phyloP scores from a whole-genome alignment of 2,888 invertebrate genomes.

The Drosophila siamana region DNA sequence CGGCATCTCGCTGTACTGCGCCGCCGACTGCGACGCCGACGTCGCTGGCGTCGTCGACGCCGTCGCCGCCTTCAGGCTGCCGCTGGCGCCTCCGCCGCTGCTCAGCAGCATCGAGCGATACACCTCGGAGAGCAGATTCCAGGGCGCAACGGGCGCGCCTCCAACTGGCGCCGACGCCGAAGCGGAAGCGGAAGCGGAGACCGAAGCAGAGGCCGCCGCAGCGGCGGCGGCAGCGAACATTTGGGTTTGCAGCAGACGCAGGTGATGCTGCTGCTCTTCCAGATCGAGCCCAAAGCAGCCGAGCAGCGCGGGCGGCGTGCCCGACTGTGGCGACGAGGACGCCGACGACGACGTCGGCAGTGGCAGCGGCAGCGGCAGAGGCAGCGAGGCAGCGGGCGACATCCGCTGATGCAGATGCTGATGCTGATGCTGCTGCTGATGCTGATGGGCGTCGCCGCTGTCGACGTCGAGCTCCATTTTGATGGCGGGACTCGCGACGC shows the following conservation, averaged over 20 bases:
- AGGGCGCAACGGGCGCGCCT: constrained; percentile 42
- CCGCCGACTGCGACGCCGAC: constrained; percentile 56
- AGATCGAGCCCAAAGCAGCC: constrained; percentile 57
- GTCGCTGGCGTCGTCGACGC: constrained; percentile 16
- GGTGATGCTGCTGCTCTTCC: constrained; percentile 79
- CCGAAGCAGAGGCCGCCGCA: constrained; percentile 47
- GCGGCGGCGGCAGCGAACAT: constrained; percentile 83
- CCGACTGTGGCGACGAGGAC: not conserved
- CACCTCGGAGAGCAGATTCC: constrained; percentile 84
- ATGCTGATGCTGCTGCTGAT: constrained; percentile 26
- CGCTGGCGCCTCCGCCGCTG: constrained; percentile 63
- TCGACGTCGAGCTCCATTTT: constrained; percentile 70
- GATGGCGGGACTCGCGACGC: constrained; percentile 34
- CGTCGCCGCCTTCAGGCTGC: constrained; percentile 79
- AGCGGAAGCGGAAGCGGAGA: constrained; percentile 30
- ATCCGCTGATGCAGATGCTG: constrained; percentile 16
- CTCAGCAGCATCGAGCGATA: constrained; percentile 84
- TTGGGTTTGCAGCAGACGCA: constrained; percentile 80
- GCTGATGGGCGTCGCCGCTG: constrained; percentile 27
- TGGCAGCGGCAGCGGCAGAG: not conserved
- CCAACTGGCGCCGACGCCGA: constrained; percentile 13
- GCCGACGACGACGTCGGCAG: not conserved
- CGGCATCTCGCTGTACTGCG: constrained; percentile 80
- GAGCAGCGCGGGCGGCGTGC: constrained; percentile 34
- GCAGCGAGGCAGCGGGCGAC: constrained; percentile 15